These are phyloP conservation scores for Scolopax bukidnonensis DNA, from an alignment of 2,797 vertebrate genomes.

Conservation along the genomic window DNA sequence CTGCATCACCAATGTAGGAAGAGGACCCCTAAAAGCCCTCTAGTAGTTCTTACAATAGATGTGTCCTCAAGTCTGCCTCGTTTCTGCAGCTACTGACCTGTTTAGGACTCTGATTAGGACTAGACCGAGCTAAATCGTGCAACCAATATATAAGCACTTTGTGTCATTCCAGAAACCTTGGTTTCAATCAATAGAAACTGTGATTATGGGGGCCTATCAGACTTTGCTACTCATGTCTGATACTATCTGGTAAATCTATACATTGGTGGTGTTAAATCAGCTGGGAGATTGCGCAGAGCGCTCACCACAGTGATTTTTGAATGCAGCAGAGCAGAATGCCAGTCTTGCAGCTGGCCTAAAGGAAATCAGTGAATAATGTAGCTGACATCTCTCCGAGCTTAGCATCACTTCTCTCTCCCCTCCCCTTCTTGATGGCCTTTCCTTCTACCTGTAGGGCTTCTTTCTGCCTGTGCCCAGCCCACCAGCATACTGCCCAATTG, in stretches of 20 bases:
- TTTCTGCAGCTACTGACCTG: background rate
- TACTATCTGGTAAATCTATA: constrained; percentile 25
- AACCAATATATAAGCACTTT: background rate
- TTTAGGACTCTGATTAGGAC: background rate
- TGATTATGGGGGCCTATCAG: background rate
- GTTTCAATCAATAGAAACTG: background rate
- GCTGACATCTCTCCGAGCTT: background rate
- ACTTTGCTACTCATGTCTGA: background rate
- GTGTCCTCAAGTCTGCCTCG: background rate
- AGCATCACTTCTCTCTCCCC: background rate
- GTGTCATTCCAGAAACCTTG: background rate
- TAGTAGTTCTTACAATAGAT: background rate
- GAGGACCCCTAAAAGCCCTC: background rate
- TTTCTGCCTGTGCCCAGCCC: background rate
- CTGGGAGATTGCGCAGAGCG: background rate
- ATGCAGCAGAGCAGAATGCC: background rate
- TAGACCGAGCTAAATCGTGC: background rate
- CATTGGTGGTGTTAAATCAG: background rate
- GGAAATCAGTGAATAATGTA: constrained; percentile 39
- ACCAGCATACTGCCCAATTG: background rate
- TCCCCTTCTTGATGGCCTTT: constrained; percentile 6
- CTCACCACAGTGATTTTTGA: background rate
- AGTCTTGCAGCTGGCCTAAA: constrained; percentile 21
- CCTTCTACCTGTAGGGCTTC: constrained; percentile 38
- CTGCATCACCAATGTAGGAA: background rate